These are phyloP conservation scores for Parochlus steinenii DNA, from an alignment of 2,888 invertebrate genomes.

Conservation along the genomic window DNA sequence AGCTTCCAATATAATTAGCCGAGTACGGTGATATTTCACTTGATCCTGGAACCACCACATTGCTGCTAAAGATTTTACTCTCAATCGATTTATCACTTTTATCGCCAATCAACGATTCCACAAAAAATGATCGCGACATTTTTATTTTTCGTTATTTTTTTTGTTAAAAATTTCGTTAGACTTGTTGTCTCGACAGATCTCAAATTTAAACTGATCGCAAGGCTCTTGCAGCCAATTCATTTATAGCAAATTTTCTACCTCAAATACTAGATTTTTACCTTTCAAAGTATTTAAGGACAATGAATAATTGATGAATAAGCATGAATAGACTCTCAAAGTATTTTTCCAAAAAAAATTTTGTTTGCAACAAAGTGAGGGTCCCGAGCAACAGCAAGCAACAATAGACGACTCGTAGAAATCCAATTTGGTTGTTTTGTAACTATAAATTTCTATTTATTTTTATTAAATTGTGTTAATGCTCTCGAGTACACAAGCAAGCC, in stretches of 20 bases:
- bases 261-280: conserved; percentile 1
- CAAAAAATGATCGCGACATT: conserved; percentile 69
- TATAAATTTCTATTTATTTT: no score
- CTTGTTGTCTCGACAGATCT: conserved; percentile 4
- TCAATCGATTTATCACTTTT: conserved; percentile 37
- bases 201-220: conserved; percentile 9
- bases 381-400: not conserved
- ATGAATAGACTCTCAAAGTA: not conserved
- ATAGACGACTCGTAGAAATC: not conserved
- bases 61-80: no score
- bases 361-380: not conserved
- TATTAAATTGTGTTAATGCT: no score
- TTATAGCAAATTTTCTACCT: conserved; percentile 2
- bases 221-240: conserved; percentile 1
- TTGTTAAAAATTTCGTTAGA: conserved; percentile 5
- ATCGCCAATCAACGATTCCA: conserved; percentile 60
- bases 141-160: conserved; percentile 19
- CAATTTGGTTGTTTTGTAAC: not conserved
- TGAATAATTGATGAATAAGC: not conserved
- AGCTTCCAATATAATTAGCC: conserved; percentile 44
- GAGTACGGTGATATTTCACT: conserved; percentile 40
- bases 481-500: no score
- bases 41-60: no score
- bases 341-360: not conserved
- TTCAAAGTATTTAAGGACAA: conserved; percentile 1